Evolutionary conservation across 2,888 invertebrate species (phyloP), one percentile per base, ranked within the genome.

Genomic region (Polymixis flavicincta): DNA sequence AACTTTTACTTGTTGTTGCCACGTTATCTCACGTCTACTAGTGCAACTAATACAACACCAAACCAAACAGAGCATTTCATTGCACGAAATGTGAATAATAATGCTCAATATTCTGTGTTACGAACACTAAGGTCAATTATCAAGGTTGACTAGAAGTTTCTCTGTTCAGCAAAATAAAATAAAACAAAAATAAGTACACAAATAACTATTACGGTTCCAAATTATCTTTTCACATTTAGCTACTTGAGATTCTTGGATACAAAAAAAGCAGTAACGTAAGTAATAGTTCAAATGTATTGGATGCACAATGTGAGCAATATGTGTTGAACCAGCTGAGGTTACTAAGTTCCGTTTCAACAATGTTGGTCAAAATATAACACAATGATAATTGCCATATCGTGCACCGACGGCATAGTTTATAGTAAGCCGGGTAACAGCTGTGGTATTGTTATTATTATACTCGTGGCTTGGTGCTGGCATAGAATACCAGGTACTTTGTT

Each of bases 261-360:
- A 71, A 17, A 25, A 60, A 71, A 76, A 65, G 64, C 78, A 48
- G n/a, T 50, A 63, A 50, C 82, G 84, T 79, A 83, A 88, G 89
- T 89, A 91, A 89, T 89, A 90, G 92, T 90, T 91, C 91, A 90
- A 88, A 82, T 78, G 63, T 79, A 82, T 79, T 74, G 65, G 78
- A 86, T 88, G 86, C 90, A 90, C 90, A 90, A 90, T 88, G 83
- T 80, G 78, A 71, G 80, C 88, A 87, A 84, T 82, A 74, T 76
- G 37, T 76, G 68, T 76, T 70, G 52, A 68, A 77, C 77, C 71
- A 74, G 61, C 73, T 74, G 50, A 52, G 66, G 37, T 74, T 70
- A 70, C 77, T 75, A 52, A 73, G 70, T 78, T 64, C 65, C 42
- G 48, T 55, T 77, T 61, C 71, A 83, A 87, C 71, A 78, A 82